These are phyloP conservation scores for Acridotheres tristis DNA, from an alignment of 2,797 vertebrate species.

Conservation along the genomic window DNA sequence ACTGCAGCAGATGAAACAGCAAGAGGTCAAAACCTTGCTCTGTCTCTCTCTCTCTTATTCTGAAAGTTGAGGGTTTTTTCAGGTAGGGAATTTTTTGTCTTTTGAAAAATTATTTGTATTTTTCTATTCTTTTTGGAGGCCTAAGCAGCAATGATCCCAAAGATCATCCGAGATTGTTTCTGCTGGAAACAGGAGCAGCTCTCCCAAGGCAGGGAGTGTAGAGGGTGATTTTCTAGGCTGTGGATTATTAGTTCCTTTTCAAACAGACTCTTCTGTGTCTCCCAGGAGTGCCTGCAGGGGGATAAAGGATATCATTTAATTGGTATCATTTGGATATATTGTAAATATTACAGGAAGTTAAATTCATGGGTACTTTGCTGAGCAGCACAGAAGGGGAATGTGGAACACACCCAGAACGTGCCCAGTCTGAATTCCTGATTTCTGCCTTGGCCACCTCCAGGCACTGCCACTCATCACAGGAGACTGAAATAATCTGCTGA, in stretches of 20 bases:
- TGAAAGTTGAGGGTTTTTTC: background rate
- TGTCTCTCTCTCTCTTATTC: background rate
- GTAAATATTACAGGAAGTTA: background rate
- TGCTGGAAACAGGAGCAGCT: background rate
- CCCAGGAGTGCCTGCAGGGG: background rate
- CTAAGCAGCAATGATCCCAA: background rate
- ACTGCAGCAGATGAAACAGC: background rate
- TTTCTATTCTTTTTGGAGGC: background rate
- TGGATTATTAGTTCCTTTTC: background rate
- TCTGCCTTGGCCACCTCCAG: background rate
- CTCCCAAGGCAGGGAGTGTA: background rate
- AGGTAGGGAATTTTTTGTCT: background rate
- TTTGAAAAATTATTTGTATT: background rate
- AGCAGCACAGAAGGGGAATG: background rate
- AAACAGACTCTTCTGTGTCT: background rate
- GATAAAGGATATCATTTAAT: background rate
- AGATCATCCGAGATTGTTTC: background rate
- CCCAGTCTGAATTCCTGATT: background rate
- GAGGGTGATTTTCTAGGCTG: background rate
- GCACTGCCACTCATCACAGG: accelerated
- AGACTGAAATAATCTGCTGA: background rate
- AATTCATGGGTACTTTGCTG: background rate
- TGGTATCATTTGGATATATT: background rate
- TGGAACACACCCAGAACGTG: background rate
- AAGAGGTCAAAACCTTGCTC: background rate